These are phyloP conservation scores for Illadopsis cleaveri DNA, from an alignment of 2,113 vertebrate genomes.

Conservation along the genomic window DNA sequence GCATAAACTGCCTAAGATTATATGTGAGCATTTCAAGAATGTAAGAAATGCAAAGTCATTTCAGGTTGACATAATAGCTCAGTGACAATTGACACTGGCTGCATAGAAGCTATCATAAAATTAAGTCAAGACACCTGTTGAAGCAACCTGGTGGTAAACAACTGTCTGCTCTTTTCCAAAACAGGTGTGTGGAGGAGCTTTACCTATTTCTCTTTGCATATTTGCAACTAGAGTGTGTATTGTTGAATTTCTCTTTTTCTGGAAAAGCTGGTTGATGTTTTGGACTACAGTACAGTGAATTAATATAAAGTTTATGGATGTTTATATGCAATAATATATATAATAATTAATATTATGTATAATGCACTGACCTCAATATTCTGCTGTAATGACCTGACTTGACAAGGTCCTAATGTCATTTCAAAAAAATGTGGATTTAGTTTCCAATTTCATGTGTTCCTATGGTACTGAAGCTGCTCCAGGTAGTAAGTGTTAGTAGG, in stretches of 20 bases:
- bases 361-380: neutral
- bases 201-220: neutral
- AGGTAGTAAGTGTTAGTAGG: fast-evolving
- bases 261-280: neutral
- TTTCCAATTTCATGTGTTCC: neutral
- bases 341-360: neutral
- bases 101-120: neutral
- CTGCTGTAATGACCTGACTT: neutral
- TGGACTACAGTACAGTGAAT: neutral
- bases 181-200: neutral
- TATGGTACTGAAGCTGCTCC: neutral
- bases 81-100: neutral
- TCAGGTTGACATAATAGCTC: neutral
- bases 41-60: neutral
- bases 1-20: neutral
- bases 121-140: neutral
- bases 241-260: neutral
- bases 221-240: neutral
- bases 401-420: neutral
- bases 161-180: neutral
- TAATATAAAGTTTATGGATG: neutral
- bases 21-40: neutral
- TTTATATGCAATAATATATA: neutral
- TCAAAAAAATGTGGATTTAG: neutral
- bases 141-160: neutral